These are phyloP conservation scores for Jordanella pulchra DNA, from an alignment of 2,797 vertebrate genomes.

Conservation along the genomic window DNA sequence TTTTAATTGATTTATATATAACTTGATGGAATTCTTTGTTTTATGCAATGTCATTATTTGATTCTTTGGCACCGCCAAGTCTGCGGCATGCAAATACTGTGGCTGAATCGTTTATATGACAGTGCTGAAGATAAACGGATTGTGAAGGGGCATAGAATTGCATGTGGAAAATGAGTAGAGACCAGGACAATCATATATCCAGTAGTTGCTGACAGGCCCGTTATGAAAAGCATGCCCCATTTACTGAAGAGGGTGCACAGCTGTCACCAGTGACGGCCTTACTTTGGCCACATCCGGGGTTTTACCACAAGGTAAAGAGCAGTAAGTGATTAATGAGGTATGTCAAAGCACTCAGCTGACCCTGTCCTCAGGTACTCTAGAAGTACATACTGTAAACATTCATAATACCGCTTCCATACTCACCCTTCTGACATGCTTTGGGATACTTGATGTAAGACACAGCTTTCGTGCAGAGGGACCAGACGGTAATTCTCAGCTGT, in stretches of 20 bases:
- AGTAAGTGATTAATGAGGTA: slow-evolving; percentile 55
- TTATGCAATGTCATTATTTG: slow-evolving; percentile 27
- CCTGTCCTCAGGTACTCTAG: slow-evolving; percentile 63
- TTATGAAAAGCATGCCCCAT: slow-evolving; percentile 76
- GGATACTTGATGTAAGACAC: slow-evolving; percentile 99
- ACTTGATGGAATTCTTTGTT: background rate
- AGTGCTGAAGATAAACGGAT: slow-evolving; percentile 36
- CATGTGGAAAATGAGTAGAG: slow-evolving; percentile 62
- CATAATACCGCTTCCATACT: slow-evolving; percentile 65
- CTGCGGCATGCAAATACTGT: slow-evolving; percentile 36
- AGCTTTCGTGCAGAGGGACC: slow-evolving; percentile 97
- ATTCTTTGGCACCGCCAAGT: slow-evolving; percentile 40
- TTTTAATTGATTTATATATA: slow-evolving; percentile 4
- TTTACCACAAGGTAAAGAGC: slow-evolving; percentile 64
- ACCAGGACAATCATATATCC: slow-evolving; percentile 73
- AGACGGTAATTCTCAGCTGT: slow-evolving; percentile 95
- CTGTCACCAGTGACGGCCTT: slow-evolving; percentile 69
- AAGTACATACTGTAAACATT: slow-evolving; percentile 20
- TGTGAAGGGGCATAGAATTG: slow-evolving; percentile 40
- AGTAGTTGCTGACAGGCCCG: slow-evolving; percentile 72
- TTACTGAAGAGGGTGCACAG: slow-evolving; percentile 72
- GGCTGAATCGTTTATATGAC: slow-evolving; percentile 60
- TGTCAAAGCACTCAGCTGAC: slow-evolving; percentile 37
- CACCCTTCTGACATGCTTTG: slow-evolving; percentile 95
- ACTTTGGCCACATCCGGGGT: slow-evolving; percentile 52